These are phyloP conservation scores for Chloroclysta siterata DNA, from an alignment of 2,888 invertebrate genomes.

Conservation along the genomic window DNA sequence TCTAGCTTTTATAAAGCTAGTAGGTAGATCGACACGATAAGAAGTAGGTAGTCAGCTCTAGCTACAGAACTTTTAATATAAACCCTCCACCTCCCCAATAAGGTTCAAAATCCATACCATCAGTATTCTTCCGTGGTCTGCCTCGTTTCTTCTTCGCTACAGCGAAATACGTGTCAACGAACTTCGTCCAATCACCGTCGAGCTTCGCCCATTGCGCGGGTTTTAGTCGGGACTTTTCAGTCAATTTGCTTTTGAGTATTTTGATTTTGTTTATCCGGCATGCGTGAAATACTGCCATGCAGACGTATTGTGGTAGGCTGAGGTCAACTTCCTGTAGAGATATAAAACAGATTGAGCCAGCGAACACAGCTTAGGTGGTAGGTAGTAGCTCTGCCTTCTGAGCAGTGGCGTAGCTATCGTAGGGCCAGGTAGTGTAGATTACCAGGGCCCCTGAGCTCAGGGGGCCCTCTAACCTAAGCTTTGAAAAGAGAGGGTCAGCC, in stretches of 20 bases:
- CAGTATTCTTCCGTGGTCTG: slow-evolving; percentile 47
- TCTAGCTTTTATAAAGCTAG: too few species aligned
- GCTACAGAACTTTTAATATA: too few species aligned
- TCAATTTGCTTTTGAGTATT: slow-evolving; percentile 82
- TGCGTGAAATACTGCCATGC: slow-evolving; percentile 87
- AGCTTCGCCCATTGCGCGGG: slow-evolving; percentile 86
- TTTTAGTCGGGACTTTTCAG: slow-evolving; percentile 84
- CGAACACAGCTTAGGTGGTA: too few species aligned
- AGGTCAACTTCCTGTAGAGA: slow-evolving; percentile 78
- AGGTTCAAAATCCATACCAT: slow-evolving; percentile 28
- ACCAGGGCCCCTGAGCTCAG: too few species aligned
- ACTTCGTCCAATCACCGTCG: slow-evolving; percentile 85
- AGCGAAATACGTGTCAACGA: slow-evolving; percentile 68
- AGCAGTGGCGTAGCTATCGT: too few species aligned
- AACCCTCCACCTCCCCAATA: not conserved
- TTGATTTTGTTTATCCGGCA: slow-evolving; percentile 86
- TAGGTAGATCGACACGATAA: too few species aligned
- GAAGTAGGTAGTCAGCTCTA: too few species aligned
- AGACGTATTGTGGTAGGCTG: slow-evolving; percentile 86
- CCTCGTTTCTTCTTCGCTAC: slow-evolving; percentile 57
- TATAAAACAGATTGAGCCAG: slow-evolving; percentile 6
- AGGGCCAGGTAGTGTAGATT: too few species aligned
- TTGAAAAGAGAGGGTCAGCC: too few species aligned
- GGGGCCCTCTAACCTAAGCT: too few species aligned
- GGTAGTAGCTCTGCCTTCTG: too few species aligned